Evolutionary conservation across 2,797 vertebrate genomes (phyloP).

Genomic region (Notolepis coatsorum): DNA sequence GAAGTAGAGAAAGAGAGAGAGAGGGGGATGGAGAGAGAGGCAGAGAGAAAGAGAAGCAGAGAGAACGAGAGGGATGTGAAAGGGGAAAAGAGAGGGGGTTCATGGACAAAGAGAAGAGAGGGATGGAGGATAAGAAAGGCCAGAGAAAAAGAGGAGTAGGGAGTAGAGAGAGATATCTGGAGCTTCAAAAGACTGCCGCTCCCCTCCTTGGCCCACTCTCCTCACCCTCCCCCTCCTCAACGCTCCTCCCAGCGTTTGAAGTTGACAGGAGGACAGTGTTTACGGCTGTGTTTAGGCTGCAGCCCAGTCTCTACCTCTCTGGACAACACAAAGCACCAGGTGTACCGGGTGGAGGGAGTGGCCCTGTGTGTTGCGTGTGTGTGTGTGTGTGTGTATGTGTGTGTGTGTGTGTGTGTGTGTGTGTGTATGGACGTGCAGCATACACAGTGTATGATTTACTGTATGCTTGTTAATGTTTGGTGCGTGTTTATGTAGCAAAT

Average conservation of each 20-base stretch:
- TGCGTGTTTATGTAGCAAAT: background rate
- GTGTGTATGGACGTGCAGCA: background rate
- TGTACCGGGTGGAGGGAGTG: conserved; percentile 42
- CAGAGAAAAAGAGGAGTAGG: conserved; percentile 24
- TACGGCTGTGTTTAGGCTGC: conserved; percentile 45
- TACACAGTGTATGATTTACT: background rate
- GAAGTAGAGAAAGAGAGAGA: background rate
- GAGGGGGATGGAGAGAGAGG: background rate
- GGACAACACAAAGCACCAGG: conserved; percentile 72
- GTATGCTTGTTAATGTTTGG: background rate
- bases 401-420: conserved; percentile 12
- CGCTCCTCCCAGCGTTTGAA: conserved; percentile 66
- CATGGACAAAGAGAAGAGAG: conserved; percentile 14
- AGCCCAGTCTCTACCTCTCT: conserved; percentile 31
- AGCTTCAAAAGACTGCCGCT: conserved; percentile 61
- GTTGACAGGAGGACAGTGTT: conserved; percentile 63
- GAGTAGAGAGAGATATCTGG: conserved; percentile 11
- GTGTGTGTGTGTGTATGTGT: background rate
- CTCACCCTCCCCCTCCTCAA: conserved; percentile 35
- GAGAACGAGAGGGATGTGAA: background rate
- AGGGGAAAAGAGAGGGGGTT: conserved; percentile 9
- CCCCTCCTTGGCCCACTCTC: conserved; percentile 2
- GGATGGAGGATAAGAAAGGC: conserved; percentile 28
- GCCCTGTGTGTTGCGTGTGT: background rate
- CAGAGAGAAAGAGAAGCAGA: background rate